These are phyloP conservation scores for Bombus soroeensis DNA, from an alignment of 1,140 invertebrate species.

Conservation along the genomic window DNA sequence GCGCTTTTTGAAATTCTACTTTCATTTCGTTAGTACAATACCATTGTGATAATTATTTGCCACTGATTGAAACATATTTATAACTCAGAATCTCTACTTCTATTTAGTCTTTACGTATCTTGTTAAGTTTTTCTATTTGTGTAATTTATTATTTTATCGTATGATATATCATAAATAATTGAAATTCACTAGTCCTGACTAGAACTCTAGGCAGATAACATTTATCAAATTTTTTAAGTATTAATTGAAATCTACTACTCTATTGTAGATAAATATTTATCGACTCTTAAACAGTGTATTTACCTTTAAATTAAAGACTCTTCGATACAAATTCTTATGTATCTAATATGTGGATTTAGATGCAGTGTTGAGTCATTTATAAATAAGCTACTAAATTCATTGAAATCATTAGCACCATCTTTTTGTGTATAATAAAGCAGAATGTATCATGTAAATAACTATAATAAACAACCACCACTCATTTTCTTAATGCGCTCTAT, in stretches of 20 bases:
- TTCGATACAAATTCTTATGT: not conserved
- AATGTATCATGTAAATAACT: too few relatives aligned
- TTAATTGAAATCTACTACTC: not conserved
- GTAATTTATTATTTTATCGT: not conserved
- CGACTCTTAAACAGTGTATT: not conserved
- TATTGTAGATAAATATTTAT: not conserved
- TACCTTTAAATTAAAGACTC: not conserved
- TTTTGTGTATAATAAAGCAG: too few relatives aligned
- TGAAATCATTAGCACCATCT: too few relatives aligned
- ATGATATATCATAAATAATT: not conserved
- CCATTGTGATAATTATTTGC: conserved; percentile 21
- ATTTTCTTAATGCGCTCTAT: too few relatives aligned
- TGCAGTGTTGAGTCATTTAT: too few relatives aligned
- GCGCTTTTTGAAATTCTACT: not conserved
- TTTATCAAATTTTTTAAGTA: not conserved
- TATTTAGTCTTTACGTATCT: not conserved
- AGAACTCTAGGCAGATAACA: too few relatives aligned
- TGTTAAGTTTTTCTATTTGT: not conserved
- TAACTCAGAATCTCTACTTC: not conserved
- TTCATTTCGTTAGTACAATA: not conserved
- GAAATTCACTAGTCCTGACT: not conserved
- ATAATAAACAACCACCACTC: too few relatives aligned
- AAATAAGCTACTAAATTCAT: too few relatives aligned
- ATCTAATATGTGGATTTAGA: not conserved
- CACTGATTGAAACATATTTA: not conserved